These are phyloP conservation scores for Chromobotia macracanthus DNA, from an alignment of 2,797 vertebrate genomes.

Conservation along the genomic window DNA sequence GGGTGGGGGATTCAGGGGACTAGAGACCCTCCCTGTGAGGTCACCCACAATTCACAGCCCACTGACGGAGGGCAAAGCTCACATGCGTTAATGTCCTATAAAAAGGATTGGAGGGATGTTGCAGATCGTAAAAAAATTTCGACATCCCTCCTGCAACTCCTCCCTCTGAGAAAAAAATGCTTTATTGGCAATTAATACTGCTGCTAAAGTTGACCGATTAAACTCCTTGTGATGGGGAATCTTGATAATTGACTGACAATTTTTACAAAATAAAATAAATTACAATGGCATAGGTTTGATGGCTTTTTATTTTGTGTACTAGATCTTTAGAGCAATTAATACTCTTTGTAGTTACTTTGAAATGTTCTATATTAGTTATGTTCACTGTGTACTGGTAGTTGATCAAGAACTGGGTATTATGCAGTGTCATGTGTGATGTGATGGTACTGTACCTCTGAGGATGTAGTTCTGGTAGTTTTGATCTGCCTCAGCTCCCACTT, in stretches of 20 bases:
- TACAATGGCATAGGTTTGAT: no score
- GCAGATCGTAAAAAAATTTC: constrained; percentile 75
- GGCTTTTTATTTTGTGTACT: no score
- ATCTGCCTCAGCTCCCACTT: constrained; percentile 95
- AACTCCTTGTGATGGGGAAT: background rate
- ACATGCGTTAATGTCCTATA: constrained; percentile 71
- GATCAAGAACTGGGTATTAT: background rate
- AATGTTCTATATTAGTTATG: no score
- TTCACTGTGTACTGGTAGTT: no score
- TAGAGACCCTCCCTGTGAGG: constrained; percentile 54
- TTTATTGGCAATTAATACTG: constrained; percentile 45
- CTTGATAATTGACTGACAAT: no score
- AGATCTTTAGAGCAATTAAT: no score
- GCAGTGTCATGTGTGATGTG: background rate
- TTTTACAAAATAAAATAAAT: no score
- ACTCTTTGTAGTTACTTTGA: no score
- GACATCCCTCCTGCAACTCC: constrained; percentile 30
- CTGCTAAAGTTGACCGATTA: no score
- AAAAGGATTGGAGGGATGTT: constrained; percentile 75
- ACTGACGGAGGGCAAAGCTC: constrained; percentile 68
- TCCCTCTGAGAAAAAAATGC: constrained; percentile 42
- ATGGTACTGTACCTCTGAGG: constrained; percentile 84
- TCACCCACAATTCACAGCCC: constrained; percentile 69
- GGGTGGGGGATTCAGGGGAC: background rate
- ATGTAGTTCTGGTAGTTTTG: constrained; percentile 99